Conservation (phyloP, 2,888 invertebrate species). For the Eupsilia transversa region DNA sequence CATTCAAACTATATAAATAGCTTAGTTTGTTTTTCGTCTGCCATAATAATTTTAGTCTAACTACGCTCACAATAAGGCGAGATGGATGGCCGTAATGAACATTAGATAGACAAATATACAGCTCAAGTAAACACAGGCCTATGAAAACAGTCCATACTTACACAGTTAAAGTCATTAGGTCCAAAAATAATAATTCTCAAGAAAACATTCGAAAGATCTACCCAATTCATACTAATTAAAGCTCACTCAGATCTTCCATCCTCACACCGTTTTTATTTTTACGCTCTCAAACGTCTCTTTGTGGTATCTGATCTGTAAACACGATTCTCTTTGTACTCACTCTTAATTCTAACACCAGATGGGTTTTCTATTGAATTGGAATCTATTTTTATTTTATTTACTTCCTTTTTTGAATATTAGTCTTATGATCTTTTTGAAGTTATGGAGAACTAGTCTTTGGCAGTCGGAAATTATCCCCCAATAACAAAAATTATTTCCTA, state of each 20-base stretch:
- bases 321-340: slow-evolving; percentile 58
- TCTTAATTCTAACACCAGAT: slow-evolving; percentile 59
- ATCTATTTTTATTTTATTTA: slow-evolving; percentile 50
- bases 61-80: neutral
- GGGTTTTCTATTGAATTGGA: slow-evolving; percentile 50
- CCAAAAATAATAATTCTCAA: slow-evolving; percentile 32
- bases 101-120: neutral
- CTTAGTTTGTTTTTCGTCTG: neutral
- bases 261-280: slow-evolving; percentile 59
- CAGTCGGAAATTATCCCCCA: too few species aligned
- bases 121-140: neutral
- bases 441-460: neutral
- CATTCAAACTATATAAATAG: too few species aligned
- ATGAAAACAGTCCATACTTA: slow-evolving; percentile 5
- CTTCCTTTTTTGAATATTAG: slow-evolving; percentile 30
- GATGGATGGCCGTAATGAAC: neutral
- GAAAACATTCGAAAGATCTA: slow-evolving; percentile 17
- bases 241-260: slow-evolving; percentile 59
- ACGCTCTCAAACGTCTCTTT: slow-evolving; percentile 56
- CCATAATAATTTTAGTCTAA: neutral
- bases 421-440: neutral
- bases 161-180: neutral
- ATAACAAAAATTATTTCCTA: too few species aligned
- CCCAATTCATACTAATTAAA: slow-evolving; percentile 58
- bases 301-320: slow-evolving; percentile 66